A percentile compares a stretch with the other conserved stretches of the same genome.
These are phyloP conservation scores for Polietes domitor DNA, from an alignment of 2,888 invertebrate genomes.

Conservation along the genomic window DNA sequence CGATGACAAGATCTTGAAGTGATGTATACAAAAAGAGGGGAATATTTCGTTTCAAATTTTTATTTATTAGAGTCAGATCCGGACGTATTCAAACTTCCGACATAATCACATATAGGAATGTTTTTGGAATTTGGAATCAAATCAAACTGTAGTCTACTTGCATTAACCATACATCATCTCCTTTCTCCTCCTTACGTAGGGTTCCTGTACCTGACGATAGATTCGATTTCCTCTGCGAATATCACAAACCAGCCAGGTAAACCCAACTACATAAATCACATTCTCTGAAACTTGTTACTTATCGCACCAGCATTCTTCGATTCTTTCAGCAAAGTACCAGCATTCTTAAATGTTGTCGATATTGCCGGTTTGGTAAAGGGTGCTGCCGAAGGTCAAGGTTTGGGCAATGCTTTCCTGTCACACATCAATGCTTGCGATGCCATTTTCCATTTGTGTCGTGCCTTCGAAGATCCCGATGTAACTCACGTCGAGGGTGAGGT, in stretches of 20 bases:
- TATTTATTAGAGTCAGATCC: no score
- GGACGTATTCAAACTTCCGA: no score
- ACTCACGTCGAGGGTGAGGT: conserved; percentile 99
- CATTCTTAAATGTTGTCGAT: conserved; percentile 97
- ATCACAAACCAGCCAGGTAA: conserved; percentile 96
- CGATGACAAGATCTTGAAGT: no score
- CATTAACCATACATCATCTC: conserved; percentile 37
- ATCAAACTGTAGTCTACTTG: neutral
- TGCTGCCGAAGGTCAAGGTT: conserved; percentile 96
- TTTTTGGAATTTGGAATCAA: no score
- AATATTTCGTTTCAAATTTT: no score
- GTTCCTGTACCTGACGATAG: conserved; percentile 98
- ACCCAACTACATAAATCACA: conserved; percentile 60
- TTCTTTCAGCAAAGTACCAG: conserved; percentile 95
- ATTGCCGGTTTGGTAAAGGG: conserved; percentile 99
- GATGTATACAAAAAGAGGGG: no score
- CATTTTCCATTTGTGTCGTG: conserved; percentile 97
- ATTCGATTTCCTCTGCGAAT: conserved; percentile 95
- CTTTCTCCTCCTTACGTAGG: conserved; percentile 86
- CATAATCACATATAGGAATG: no score
- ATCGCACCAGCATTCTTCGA: neutral
- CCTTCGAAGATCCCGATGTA: conserved; percentile 98
- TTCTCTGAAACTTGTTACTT: no score
- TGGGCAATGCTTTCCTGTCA: conserved; percentile 99
- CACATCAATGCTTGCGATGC: conserved; percentile 99